Evolutionary conservation across 2,113 vertebrate species (phyloP), one percentile per base, ranked within the genome.

Genomic region (Corydoras maculifer): DNA sequence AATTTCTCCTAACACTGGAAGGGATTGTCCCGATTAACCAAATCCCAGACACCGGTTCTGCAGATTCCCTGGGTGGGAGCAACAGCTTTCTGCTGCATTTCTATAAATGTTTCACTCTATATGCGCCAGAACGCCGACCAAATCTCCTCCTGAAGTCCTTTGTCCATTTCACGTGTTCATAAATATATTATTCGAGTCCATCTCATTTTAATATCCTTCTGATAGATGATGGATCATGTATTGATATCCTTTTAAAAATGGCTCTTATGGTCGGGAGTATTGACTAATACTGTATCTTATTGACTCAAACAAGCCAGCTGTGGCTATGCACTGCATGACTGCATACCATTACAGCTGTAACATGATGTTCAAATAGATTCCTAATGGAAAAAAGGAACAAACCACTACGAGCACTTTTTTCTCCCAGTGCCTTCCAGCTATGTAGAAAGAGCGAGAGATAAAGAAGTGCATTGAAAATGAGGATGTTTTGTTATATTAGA

Each of bases 61-160:
- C 89, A 89, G 89, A 84, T 79, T 87, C 85, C 87, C 84, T 90
- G 92, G 91, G 90, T 92, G 90, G 89, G 89, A 91, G 90, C 90
- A 65, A 75, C 76, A 80, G 78, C 82, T 75, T 82, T 84, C 78
- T 83, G 72, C 83, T 84, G 85, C 84, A 86, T 87, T 84, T 87
- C 74, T 84, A 77, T 79, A 76, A 81, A 83, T 88, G 84, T 83
- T 82, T 76, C 60, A 76, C 64, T 68, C 65, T 49, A 35, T 62
- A 57, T 59, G 65, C 72, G 43, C 51, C 67, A 32, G 48, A 31
- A 72, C 49, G 35, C 4, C 43, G 11, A 70, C 43, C 48, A 61
- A 60, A 49, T 72, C 75, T 50, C 25, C 43, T 62, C 74, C 68
- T 43, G 7, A 43, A 75, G 32, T 66, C 64, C 79, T 13, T 31